phyloP scores from a whole-genome alignment of 2,113 vertebrate genomes.

The Tetraodon nigroviridis region DNA sequence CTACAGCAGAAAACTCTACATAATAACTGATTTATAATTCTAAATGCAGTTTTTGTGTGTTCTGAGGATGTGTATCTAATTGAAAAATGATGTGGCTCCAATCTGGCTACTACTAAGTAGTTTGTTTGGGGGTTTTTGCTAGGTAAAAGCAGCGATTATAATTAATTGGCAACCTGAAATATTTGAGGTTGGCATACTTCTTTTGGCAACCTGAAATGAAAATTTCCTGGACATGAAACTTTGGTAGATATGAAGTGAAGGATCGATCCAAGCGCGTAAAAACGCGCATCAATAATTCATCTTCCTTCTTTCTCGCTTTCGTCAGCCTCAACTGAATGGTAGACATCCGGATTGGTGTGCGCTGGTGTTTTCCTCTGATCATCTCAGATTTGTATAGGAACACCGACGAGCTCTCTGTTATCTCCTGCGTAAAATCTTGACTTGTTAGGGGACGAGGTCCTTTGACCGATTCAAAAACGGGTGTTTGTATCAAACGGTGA shows the following conservation, averaged over 20 bases:
- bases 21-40: too few species aligned
- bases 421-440: not conserved
- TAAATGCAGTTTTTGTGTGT: constrained; percentile 25
- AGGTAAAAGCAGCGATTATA: not conserved
- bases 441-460: too few species aligned
- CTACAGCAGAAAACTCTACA: not conserved
- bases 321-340: constrained; percentile 7
- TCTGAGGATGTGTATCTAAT: constrained; percentile 21
- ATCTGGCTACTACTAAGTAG: constrained; percentile 30
- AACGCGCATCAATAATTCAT: not conserved
- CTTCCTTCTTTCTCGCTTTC: constrained; percentile 16
- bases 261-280: not conserved
- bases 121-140: constrained; percentile 19
- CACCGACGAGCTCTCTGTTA: constrained; percentile 32
- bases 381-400: constrained; percentile 32
- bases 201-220: not conserved
- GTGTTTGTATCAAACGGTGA: too few species aligned
- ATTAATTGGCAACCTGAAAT: constrained; percentile 25
- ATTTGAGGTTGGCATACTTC: too few species aligned
- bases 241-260: constrained; percentile 18
- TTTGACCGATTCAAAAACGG: too few species aligned
- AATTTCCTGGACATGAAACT: constrained; percentile 4
- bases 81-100: constrained; percentile 36
- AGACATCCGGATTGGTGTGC: constrained; percentile 17
- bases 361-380: constrained; percentile 7